Evolutionary conservation across 2,113 vertebrate species (phyloP).

Genomic region (Poecile atricapillus): DNA sequence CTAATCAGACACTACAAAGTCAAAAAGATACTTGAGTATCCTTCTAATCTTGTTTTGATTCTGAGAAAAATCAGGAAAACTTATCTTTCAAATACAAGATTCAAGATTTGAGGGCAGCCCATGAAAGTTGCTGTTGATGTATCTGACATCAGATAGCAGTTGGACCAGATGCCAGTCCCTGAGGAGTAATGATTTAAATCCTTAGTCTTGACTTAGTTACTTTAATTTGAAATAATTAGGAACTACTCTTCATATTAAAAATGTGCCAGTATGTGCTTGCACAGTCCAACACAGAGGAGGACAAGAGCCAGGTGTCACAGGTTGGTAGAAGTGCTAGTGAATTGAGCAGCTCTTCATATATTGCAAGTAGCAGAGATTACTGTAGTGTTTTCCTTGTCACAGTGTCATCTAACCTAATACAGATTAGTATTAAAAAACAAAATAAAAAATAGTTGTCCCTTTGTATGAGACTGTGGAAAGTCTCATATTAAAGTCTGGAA

Average conservation of each 20-base stretch:
- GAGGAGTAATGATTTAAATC: neutral
- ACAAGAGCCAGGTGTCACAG: neutral
- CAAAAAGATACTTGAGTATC: neutral
- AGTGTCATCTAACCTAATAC: neutral
- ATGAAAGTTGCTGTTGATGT: neutral
- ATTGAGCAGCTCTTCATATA: neutral
- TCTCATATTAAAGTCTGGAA: neutral
- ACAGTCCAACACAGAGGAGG: neutral
- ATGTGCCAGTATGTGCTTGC: neutral
- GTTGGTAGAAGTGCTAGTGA: neutral
- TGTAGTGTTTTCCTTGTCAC: neutral
- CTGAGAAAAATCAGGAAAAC: neutral
- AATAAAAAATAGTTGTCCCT: neutral
- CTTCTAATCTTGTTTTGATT: neutral
- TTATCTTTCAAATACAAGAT: neutral
- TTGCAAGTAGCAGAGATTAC: neutral
- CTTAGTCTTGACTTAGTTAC: neutral
- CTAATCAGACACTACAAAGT: neutral
- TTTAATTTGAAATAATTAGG: neutral
- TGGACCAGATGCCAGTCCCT: neutral
- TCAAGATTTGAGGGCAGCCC: neutral
- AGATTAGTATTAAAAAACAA: neutral
- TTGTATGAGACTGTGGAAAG: neutral
- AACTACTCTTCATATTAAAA: neutral
- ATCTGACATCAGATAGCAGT: neutral